Evolutionary conservation across 2,797 vertebrate species (phyloP).

Genomic region (Trematomus bernacchii): DNA sequence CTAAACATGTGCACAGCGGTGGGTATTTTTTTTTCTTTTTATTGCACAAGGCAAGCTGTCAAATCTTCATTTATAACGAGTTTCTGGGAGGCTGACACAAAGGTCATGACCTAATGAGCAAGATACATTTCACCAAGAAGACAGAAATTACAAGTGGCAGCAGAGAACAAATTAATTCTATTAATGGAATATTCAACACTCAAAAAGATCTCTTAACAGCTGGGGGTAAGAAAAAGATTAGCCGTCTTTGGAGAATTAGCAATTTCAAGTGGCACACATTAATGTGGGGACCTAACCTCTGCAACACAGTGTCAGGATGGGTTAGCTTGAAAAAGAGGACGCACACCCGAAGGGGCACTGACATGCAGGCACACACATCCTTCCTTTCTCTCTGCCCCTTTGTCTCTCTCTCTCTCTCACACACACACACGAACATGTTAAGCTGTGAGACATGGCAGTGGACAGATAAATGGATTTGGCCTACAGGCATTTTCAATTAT

Average conservation of each 20-base stretch:
- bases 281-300: constrained; percentile 74
- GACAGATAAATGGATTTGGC: constrained; percentile 82
- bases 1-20: constrained; percentile 34
- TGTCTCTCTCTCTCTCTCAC: neutral
- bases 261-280: constrained; percentile 81
- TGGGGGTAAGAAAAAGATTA: constrained; percentile 76
- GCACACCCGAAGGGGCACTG: constrained; percentile 60
- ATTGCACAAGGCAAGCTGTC: constrained; percentile 55
- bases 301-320: constrained; percentile 75
- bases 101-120: constrained; percentile 69
- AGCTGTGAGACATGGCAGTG: constrained; percentile 56
- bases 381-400: constrained; percentile 5
- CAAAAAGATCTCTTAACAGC: constrained; percentile 76
- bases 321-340: constrained; percentile 77
- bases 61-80: constrained; percentile 74
- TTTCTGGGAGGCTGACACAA: constrained; percentile 70
- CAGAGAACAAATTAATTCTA: constrained; percentile 78
- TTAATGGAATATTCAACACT: constrained; percentile 82
- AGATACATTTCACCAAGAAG: constrained; percentile 66
- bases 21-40: constrained; percentile 10
- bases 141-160: constrained; percentile 80
- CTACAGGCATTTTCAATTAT: constrained; percentile 77
- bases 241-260: constrained; percentile 79
- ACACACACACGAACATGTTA: constrained; percentile 24
- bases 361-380: constrained; percentile 30